A percentile compares a stretch with the other conserved stretches of the same genome.
Evolutionary conservation across 2,113 vertebrate genomes (phyloP).

Genomic region (Oreochromis niloticus): DNA sequence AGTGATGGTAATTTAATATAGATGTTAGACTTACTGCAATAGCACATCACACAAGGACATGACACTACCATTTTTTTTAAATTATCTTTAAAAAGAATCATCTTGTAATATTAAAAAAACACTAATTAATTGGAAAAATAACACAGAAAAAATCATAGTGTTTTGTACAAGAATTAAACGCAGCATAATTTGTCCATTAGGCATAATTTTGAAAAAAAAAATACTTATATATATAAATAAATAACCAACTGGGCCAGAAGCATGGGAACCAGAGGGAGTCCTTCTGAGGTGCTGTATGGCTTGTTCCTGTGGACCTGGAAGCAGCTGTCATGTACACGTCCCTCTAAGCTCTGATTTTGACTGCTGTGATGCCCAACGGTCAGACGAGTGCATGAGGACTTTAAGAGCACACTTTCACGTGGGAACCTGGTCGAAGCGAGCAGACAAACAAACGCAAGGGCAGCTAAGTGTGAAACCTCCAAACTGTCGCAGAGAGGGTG

Average conservation of each 20-base stretch:
- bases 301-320: constrained; percentile 18
- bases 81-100: background rate
- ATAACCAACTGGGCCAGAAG: background rate
- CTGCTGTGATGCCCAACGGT: constrained; percentile 60
- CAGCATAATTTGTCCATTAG: background rate
- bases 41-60: background rate
- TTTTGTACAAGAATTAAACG: background rate
- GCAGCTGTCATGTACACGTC: constrained; percentile 49
- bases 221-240: background rate
- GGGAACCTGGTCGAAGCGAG: constrained; percentile 64
- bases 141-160: background rate
- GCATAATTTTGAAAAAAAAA: background rate
- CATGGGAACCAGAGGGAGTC: constrained; percentile 29
- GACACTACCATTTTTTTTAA: background rate
- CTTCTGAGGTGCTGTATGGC: background rate
- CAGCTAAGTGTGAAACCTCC: constrained; percentile 73
- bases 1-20: constrained; percentile 36
- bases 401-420: constrained; percentile 72
- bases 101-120: background rate
- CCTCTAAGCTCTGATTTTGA: constrained; percentile 32
- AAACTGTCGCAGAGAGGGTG: constrained; percentile 69
- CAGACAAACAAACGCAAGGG: constrained; percentile 66
- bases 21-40: constrained; percentile 28
- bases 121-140: background rate
- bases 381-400: constrained; percentile 32